These are phyloP conservation scores for Tigriopus californicus DNA, from an alignment of 2,888 invertebrate species.

Conservation along the genomic window DNA sequence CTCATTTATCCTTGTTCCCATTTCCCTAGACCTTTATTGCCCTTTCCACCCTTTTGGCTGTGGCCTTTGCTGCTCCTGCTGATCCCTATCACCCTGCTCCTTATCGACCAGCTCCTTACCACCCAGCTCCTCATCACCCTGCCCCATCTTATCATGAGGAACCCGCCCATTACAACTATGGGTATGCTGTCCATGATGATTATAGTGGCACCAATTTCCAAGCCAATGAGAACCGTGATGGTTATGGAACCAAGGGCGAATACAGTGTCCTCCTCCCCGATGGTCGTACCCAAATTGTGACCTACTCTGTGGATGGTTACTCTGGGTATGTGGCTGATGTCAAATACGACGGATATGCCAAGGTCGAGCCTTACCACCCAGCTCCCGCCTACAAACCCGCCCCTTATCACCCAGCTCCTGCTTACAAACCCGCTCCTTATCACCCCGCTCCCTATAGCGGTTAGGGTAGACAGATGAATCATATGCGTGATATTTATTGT, in stretches of 20 bases:
- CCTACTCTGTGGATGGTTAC: background rate
- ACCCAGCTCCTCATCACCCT: too few relatives aligned
- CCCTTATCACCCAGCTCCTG: too few relatives aligned
- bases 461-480: background rate
- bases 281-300: background rate
- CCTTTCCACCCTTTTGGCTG: too few relatives aligned
- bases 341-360: background rate
- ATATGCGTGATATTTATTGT: too few relatives aligned
- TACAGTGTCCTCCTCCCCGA: background rate
- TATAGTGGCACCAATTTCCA: background rate
- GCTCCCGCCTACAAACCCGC: background rate
- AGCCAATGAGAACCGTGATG: background rate
- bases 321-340: slow-evolving; percentile 1
- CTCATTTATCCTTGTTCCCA: too few relatives aligned
- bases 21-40: too few relatives aligned
- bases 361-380: background rate
- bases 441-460: background rate
- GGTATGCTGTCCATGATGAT: background rate
- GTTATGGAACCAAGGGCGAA: background rate
- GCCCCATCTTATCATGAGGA: background rate
- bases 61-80: too few relatives aligned
- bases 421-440: too few relatives aligned
- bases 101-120: too few relatives aligned
- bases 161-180: background rate
- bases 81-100: too few relatives aligned